Percentiles rank a stretch among this genome's conserved stretches.
Conservation (phyloP, 2,113 vertebrate genomes). For the Cottus gobio region DNA sequence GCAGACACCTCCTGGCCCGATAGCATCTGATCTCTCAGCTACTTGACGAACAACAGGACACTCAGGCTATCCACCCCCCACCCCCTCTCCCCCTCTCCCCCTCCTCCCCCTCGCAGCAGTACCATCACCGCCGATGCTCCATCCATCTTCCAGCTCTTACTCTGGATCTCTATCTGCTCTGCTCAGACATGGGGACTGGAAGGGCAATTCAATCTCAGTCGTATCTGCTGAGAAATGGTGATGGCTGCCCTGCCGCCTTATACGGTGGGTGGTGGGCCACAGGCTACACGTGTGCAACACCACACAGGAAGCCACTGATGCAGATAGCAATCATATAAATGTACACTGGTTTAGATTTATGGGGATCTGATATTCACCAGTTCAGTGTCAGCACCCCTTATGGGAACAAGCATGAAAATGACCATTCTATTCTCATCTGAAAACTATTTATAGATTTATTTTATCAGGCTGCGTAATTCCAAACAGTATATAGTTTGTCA, state of each 20-base stretch:
- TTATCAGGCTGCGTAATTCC: neutral
- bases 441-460: neutral
- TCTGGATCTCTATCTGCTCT: slow-evolving; percentile 67
- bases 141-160: slow-evolving; percentile 73
- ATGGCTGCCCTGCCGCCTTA: slow-evolving; percentile 30
- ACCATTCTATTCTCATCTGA: neutral
- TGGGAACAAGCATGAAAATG: neutral
- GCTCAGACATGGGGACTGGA: slow-evolving; percentile 64
- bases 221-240: slow-evolving; percentile 67
- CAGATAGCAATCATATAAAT: neutral
- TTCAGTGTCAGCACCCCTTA: neutral
- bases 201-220: slow-evolving; percentile 73
- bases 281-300: slow-evolving; percentile 19
- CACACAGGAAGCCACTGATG: slow-evolving; percentile 16
- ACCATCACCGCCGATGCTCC: slow-evolving; percentile 57
- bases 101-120: slow-evolving; percentile 31
- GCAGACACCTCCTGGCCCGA: slow-evolving; percentile 78
- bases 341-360: neutral
- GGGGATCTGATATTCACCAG: neutral
- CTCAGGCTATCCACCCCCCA: slow-evolving; percentile 58
- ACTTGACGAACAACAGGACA: slow-evolving; percentile 79
- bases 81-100: neutral
- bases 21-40: slow-evolving; percentile 79
- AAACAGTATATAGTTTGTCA: neutral
- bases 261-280: slow-evolving; percentile 29